Base-by-base conservation (phyloP, 2,888 invertebrate species). In the Tipula vernalis region DNA sequence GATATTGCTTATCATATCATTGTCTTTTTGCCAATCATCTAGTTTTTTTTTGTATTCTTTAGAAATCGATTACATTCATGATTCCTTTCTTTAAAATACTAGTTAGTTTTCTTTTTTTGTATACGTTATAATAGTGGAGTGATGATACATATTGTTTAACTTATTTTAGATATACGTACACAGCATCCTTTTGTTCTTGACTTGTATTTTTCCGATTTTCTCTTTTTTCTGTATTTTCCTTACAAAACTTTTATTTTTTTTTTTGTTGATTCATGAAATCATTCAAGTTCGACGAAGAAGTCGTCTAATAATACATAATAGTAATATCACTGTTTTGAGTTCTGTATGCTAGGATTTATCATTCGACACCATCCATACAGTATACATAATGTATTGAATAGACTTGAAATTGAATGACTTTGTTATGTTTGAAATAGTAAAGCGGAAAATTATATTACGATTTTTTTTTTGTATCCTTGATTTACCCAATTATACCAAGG, bases 1-100 rank as follows among this genome's bases (percentile, higher is more conserved):
- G 71, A 71, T 71, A 71, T 71, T 71, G 71, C 71, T 71, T 71
- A 71, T 71, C 71, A 71, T 71, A 71, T 71, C 71, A 71, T 71
- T 71, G 71, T 71, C 71, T 71, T 71, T 71, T 71, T 71, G 71
- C 71, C 71, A 71, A 71, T 71, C 71, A 71, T 71, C 71, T 28
- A 71, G 71, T 71, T 71, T 71, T 71, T 51, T 51, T n/a, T 51
- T 51, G 0, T 71, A 28, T 71, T 71, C 71, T 71, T 71, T 10
- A 28, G 71, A 71, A 71, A 71, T 71, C 71, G 71, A 71, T 71
- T 71, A 71, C 71, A 28, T 71, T 28, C 28, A 71, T 71, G 71
- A 71, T 71, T 71, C 71, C 28, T 71, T 71, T 71, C 71, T 71
- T 71, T 71, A 71, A 71, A 71, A 71, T 71, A 28, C 28, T 28